These are phyloP conservation scores for Trisateles emortualis DNA, from an alignment of 2,888 invertebrate species.

Conservation along the genomic window DNA sequence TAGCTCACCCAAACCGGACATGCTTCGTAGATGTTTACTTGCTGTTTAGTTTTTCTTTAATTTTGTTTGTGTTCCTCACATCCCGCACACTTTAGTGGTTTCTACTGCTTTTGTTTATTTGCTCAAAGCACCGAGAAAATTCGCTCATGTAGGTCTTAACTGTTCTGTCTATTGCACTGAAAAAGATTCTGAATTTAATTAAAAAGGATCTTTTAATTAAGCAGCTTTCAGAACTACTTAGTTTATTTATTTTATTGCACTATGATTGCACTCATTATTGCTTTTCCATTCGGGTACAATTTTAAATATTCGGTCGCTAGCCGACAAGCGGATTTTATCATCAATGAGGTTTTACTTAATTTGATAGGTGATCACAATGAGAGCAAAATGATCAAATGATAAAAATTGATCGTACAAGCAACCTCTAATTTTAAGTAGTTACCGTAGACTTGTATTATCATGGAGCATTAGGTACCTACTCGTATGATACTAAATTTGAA, in stretches of 20 bases:
- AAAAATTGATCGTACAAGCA: too few species aligned
- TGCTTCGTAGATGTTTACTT: conserved; percentile 52
- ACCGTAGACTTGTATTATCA: too few species aligned
- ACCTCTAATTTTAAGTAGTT: too few species aligned
- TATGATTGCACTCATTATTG: not conserved
- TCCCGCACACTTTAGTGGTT: conserved; percentile 47
- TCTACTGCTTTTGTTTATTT: conserved; percentile 47
- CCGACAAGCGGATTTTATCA: too few species aligned
- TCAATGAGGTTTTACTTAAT: too few species aligned
- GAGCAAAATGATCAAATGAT: too few species aligned
- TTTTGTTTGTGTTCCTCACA: conserved; percentile 59
- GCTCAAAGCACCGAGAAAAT: conserved; percentile 38
- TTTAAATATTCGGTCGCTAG: too few species aligned
- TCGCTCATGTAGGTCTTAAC: conserved; percentile 45
- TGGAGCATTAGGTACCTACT: too few species aligned
- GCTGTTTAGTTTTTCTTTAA: conserved; percentile 62
- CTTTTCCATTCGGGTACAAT: too few species aligned
- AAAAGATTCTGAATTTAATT: conserved; percentile 41
- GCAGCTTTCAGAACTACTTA: conserved; percentile 6
- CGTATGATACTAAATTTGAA: too few species aligned
- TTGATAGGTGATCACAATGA: too few species aligned
- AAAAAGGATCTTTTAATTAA: conserved; percentile 31
- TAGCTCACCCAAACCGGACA: conserved; percentile 45
- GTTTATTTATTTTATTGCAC: conserved; percentile 11
- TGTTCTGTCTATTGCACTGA: conserved; percentile 36